Evolutionary conservation across 2,797 vertebrate genomes (phyloP).

Genomic region (Diceros bicornis): DNA sequence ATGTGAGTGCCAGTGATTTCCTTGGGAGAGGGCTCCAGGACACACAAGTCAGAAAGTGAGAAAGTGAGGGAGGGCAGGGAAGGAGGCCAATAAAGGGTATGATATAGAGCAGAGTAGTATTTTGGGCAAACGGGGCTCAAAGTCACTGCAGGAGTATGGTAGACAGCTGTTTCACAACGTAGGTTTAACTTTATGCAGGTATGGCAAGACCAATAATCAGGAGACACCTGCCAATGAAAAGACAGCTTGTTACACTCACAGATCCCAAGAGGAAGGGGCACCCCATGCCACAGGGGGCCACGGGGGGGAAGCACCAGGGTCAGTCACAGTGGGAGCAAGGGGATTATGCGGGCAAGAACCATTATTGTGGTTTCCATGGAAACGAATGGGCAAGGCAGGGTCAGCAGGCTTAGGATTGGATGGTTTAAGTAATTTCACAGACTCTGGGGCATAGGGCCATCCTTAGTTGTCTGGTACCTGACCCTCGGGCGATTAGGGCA

Average conservation of each 20-base stretch:
- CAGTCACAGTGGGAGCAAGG: neutral
- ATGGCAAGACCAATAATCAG: neutral
- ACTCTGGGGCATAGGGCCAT: neutral
- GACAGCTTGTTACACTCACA: neutral
- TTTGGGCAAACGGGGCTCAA: neutral
- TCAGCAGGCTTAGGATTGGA: neutral
- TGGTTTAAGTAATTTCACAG: neutral
- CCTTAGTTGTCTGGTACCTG: neutral
- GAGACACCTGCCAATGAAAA: neutral
- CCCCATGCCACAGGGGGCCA: accelerated
- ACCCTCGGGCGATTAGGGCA: neutral
- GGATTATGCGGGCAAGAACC: neutral
- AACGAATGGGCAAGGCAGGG: neutral
- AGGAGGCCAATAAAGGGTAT: neutral
- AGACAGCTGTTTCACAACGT: neutral
- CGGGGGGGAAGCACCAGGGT: neutral
- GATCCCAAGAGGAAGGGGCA: neutral
- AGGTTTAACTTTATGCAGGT: neutral
- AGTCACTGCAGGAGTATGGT: neutral
- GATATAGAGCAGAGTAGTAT: neutral
- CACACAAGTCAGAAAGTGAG: neutral
- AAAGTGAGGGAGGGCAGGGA: neutral
- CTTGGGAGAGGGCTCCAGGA: neutral
- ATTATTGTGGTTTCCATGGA: neutral
- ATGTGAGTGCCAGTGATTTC: neutral